Evolutionary conservation across 1,140 invertebrate genomes (phyloP).

Genomic region (Physella acuta): DNA sequence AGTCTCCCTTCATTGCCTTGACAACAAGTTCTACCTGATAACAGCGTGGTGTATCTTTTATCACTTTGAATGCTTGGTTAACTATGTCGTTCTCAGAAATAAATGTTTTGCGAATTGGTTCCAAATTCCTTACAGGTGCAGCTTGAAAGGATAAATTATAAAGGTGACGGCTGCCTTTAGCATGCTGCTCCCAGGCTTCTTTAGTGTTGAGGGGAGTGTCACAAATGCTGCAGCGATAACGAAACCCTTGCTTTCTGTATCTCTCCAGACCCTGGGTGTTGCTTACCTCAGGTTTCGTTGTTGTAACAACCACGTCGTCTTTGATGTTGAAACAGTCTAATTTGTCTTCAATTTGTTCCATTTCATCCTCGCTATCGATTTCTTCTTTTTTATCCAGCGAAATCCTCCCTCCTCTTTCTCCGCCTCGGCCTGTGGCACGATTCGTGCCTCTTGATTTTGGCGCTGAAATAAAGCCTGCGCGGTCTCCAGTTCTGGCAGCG

Average conservation of each 20-base stretch:
- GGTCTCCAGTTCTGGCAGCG: no score
- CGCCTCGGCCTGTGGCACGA: not conserved
- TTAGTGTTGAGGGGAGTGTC: slow-evolving; percentile 41
- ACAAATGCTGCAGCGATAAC: slow-evolving; percentile 42
- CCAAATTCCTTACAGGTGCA: slow-evolving; percentile 29
- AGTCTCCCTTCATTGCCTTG: slow-evolving; percentile 43
- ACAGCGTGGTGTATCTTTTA: slow-evolving; percentile 35
- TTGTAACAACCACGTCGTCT: not conserved
- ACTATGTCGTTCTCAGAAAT: slow-evolving; percentile 1
- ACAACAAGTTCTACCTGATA: slow-evolving; percentile 51
- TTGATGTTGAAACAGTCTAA: not conserved
- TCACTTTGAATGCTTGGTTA: slow-evolving; percentile 11
- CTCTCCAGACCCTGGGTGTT: not conserved
- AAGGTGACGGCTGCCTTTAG: slow-evolving; percentile 37
- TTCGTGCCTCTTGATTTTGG: no score
- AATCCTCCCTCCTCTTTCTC: not conserved
- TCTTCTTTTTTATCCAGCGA: not conserved
- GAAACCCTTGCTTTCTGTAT: slow-evolving; percentile 17
- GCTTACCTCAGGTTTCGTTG: not conserved
- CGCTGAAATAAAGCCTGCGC: no score
- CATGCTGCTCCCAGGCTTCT: slow-evolving; percentile 35
- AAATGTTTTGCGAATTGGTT: slow-evolving; percentile 19
- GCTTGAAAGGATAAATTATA: slow-evolving; percentile 33
- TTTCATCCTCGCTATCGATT: slow-evolving; percentile 3
- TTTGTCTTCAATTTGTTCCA: not conserved